Conservation (phyloP, 2,113 vertebrate species). For the Psilopsiagon aurifrons region DNA sequence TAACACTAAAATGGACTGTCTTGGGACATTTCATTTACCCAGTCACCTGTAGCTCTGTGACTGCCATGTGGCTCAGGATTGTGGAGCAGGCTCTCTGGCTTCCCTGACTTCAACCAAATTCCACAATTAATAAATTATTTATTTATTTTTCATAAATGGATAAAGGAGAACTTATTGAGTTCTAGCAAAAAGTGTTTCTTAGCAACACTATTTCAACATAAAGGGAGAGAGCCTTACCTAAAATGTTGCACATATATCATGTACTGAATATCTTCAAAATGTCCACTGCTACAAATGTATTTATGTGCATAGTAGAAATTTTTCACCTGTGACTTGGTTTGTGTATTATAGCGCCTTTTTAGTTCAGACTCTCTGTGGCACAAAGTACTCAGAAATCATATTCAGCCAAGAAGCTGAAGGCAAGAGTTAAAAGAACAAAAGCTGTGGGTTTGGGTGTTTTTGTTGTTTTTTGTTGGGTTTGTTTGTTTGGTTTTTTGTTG, state of each 20-base stretch:
- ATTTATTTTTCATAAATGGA: not conserved
- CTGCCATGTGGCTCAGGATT: not conserved
- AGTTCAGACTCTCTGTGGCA: not conserved
- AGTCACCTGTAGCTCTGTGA: not conserved
- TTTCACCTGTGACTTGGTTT: accelerated
- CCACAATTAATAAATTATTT: not conserved
- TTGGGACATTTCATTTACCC: not conserved
- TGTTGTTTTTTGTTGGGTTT: too few species aligned
- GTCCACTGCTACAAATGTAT: not conserved
- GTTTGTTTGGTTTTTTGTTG: too few species aligned
- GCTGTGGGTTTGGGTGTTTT: not conserved
- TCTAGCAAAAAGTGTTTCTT: not conserved
- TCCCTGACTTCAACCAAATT: not conserved
- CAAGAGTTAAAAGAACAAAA: not conserved
- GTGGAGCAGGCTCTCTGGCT: accelerated
- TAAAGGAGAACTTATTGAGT: not conserved
- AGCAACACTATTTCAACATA: not conserved
- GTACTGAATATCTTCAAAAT: not conserved
- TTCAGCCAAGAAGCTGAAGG: not conserved
- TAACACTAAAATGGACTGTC: not conserved
- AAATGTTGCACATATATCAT: not conserved
- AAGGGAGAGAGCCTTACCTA: not conserved
- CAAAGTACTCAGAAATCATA: not conserved
- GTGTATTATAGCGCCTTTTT: not conserved
- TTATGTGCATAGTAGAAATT: accelerated